Conservation (phyloP, 2,888 invertebrate species). For the Melikaiella ostensackeni region DNA sequence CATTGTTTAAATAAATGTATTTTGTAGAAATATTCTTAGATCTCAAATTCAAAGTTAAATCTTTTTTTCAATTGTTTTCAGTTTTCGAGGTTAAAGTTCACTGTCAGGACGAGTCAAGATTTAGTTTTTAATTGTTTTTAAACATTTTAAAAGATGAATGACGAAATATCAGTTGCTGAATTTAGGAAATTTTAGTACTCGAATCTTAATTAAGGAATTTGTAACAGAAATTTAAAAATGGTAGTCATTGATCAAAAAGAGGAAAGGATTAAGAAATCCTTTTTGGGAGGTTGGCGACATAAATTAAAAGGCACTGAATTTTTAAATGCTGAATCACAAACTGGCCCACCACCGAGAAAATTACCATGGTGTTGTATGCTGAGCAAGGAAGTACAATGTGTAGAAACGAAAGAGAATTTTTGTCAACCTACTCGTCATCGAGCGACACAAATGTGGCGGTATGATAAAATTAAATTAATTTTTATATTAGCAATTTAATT, state of each 20-base stretch:
- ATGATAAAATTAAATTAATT: constrained; percentile 40
- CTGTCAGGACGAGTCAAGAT: neutral
- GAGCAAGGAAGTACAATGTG: constrained; percentile 84
- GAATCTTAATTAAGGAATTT: neutral
- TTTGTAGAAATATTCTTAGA: constrained; percentile 24
- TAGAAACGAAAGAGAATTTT: constrained; percentile 78
- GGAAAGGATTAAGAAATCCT: constrained; percentile 83
- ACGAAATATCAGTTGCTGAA: neutral
- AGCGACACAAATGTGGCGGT: constrained; percentile 82
- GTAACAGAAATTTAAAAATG: constrained; percentile 1
- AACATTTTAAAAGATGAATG: neutral
- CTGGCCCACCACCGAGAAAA: constrained; percentile 81
- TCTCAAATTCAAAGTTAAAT: neutral
- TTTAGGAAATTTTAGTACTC: neutral
- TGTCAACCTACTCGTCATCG: constrained; percentile 79
- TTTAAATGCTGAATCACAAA: constrained; percentile 91
- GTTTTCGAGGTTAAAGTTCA: neutral
- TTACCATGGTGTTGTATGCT: constrained; percentile 78
- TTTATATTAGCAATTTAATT: neutral
- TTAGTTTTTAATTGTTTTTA: neutral
- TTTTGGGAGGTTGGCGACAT: constrained; percentile 89
- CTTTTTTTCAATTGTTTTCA: constrained; percentile 15
- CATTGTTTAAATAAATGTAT: constrained; percentile 31
- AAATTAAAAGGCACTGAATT: constrained; percentile 84
- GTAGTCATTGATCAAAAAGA: neutral